Percentiles rank a stretch among this genome's conserved stretches.
phyloP scores from a whole-genome alignment of 2,113 vertebrate species.

The Nothocercus julius region DNA sequence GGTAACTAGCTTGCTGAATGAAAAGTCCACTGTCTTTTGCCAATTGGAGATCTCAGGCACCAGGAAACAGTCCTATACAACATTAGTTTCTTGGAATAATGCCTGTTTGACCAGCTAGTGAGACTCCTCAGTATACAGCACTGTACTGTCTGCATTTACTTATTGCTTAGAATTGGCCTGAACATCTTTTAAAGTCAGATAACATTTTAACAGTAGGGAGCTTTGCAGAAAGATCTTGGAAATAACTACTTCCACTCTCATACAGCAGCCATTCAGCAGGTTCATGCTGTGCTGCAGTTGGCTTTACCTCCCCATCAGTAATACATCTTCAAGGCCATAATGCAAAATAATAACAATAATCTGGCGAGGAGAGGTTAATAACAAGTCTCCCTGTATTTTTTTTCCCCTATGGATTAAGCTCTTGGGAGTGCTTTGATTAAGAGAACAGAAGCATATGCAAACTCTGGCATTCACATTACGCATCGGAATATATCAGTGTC shows the following conservation, averaged over 20 bases:
- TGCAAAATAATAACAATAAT: slow-evolving; percentile 69
- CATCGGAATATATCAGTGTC: background rate
- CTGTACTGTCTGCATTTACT: slow-evolving; percentile 44
- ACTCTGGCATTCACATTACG: background rate
- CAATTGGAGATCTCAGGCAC: slow-evolving; percentile 65
- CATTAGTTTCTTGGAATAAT: slow-evolving; percentile 49
- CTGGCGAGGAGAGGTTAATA: slow-evolving; percentile 55
- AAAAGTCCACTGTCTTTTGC: slow-evolving; percentile 72
- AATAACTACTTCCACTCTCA: slow-evolving; percentile 55
- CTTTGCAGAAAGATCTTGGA: slow-evolving; percentile 47
- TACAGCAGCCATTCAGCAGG: slow-evolving; percentile 27
- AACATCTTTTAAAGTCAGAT: slow-evolving; percentile 64
- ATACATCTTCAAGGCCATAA: slow-evolving; percentile 57
- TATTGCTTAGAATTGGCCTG: slow-evolving; percentile 49
- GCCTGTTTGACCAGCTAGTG: slow-evolving; percentile 51
- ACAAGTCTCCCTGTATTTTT: slow-evolving; percentile 20
- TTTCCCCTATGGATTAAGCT: slow-evolving; percentile 45
- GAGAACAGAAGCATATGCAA: background rate
- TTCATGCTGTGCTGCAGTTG: slow-evolving; percentile 40
- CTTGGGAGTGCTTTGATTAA: slow-evolving; percentile 32
- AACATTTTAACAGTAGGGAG: slow-evolving; percentile 62
- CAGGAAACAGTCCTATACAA: slow-evolving; percentile 61
- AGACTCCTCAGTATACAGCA: slow-evolving; percentile 16
- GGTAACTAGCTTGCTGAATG: slow-evolving; percentile 79
- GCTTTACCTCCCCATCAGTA: slow-evolving; percentile 39